Base-by-base conservation (phyloP, 2,113 vertebrate species). In the Forbesichthys papilliferus region DNA sequence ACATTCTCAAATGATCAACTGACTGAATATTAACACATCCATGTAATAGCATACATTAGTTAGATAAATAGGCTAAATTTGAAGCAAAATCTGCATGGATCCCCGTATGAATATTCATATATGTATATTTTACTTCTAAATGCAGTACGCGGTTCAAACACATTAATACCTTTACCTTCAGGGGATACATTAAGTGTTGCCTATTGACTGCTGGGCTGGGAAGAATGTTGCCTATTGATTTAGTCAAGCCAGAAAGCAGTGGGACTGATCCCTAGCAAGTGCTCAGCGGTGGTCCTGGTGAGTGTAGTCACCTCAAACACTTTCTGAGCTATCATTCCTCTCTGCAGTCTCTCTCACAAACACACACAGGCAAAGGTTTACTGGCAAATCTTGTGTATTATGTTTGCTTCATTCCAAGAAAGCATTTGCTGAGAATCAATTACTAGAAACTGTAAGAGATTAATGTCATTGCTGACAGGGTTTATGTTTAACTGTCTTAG, bases 161-260 rank as follows among this genome's bases (percentile, higher is more conserved):
- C 79, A 91, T 90, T 92, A 90, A 89, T 91, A 90, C 84, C 80
- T 86, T 87, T 87, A 77, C 74, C 84, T 91, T 83, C 79, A 74
- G 82, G 79, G 77, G 89, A 90, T 90, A 92, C 84, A 78, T 92
- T 90, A 88, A 92, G 89, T 89, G 84, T 91, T 86, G 84, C 48
- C 68, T 89, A 92, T 92, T 88, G 92, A 90, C 86, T 88, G 77
- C 81, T 81, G 61, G 72, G 76, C 79, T 89, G 76, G 75, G 73
- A 83, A 87, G 82, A 89, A 86, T 87, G 87, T 84, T 88, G 85
- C 78, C 80, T 89, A 92, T 93, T 87, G 90, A 92, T 93, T 80
- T 81, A 68, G 73, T 68, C 49, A 33, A 61, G 82, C 75, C 80
- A 85, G 75, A 84, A 85, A 83, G 75, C 67, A 73, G 83, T 85